Evolutionary conservation across 2,797 vertebrate species (phyloP), one percentile per base, ranked within the genome.

Genomic region (Diglossa cyanea): DNA sequence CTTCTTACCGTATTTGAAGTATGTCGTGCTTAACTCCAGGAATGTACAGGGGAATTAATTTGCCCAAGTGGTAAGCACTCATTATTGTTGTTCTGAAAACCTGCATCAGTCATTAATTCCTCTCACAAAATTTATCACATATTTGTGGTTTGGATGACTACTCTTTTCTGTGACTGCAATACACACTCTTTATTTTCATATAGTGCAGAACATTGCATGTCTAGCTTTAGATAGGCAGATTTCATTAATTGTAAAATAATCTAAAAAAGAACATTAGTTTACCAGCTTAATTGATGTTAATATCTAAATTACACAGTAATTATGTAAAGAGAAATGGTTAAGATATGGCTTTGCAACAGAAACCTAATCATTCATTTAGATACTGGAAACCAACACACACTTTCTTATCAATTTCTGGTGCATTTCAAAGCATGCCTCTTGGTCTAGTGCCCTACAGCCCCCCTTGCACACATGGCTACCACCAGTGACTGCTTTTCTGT

Each of bases 221-320:
- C 78, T 91, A 42, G 76, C 75, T 90, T 89, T 20, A 87, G 91
- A 94, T 68, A 78, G 91, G 60, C 65, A 88, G 91, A 95, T 92
- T 93, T 94, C 70, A 86, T 88, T 96, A 96, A 95, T 66, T 86
- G 73, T 45, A 88, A 79, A 92, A 51, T 96, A 90, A 96, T 94
- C 85, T 94, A 45, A 76, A 87, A 73, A 72, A 44, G 91, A 86
- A 66, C 82, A 93, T 73, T 83, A 67, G 82, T 96, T 94, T 96
- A 95, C 93, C 68, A 80, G 76, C 68, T 88, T 97, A 96, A 96
- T 93, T 95, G 82, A 44, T 80, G 92, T 92, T 97, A 95, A 92
- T 90, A 96, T 88, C 95, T 96, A 93, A 96, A 90, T 97, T 94
- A 94, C 93, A 94, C 24, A 93, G 92, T 73, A 80, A 95, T 95